A percentile compares a stretch with the other conserved stretches of the same genome.
Conservation (phyloP, 2,888 invertebrate genomes). For the Hydropsyche betteni region DNA sequence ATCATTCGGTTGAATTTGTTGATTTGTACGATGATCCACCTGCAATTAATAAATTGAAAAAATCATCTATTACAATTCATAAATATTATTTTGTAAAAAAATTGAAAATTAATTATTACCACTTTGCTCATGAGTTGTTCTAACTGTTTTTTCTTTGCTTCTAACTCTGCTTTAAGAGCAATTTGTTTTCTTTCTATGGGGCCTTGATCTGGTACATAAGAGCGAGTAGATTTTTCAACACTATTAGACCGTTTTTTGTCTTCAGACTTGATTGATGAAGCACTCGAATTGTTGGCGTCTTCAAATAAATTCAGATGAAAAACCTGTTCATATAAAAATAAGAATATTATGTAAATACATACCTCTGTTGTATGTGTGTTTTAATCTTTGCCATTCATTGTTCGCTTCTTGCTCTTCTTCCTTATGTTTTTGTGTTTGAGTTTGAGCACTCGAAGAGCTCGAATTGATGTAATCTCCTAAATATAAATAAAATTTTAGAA, state of each 20-base stretch:
- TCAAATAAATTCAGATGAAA: background rate
- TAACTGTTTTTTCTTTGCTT: conserved; percentile 72
- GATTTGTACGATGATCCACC: conserved; percentile 51
- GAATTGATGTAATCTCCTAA: conserved; percentile 40
- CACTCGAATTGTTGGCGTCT: conserved; percentile 48
- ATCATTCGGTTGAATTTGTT: conserved; percentile 42
- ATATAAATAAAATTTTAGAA: background rate
- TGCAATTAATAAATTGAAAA: background rate
- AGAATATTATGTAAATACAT: conserved; percentile 12
- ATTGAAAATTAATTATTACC: conserved; percentile 53
- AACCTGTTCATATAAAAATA: background rate
- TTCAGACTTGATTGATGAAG: conserved; percentile 51
- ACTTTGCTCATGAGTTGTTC: conserved; percentile 74
- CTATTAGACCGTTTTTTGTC: conserved; percentile 52
- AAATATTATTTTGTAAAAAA: no score
- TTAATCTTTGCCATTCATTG: conserved; percentile 45
- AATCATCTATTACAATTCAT: background rate
- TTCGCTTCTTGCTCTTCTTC: conserved; percentile 47
- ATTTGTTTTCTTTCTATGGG: conserved; percentile 66
- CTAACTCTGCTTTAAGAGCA: conserved; percentile 67
- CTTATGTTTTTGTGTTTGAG: conserved; percentile 47
- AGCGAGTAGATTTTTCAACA: conserved; percentile 41
- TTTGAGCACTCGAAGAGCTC: conserved; percentile 44
- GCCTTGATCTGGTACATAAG: conserved; percentile 54
- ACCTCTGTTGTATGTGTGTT: conserved; percentile 49